A percentile compares a stretch with the other conserved stretches of the same genome.
Conservation (phyloP, 2,113 vertebrate species). For the Oreochromis spilurus region DNA sequence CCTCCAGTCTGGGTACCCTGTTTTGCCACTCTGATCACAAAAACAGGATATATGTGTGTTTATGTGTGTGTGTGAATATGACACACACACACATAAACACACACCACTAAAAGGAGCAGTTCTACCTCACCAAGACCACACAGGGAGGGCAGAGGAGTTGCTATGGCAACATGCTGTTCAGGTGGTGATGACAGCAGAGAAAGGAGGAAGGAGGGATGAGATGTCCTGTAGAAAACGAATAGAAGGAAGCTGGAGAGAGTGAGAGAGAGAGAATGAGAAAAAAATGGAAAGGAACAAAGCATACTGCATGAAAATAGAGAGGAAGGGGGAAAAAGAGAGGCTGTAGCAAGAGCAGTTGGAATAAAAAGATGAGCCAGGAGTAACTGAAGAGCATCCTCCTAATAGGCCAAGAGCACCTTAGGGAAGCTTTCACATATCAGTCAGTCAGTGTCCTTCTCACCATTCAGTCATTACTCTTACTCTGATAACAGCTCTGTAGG, state of each 20-base stretch:
- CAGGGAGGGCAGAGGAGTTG: conserved; percentile 42
- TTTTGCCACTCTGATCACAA: conserved; percentile 25
- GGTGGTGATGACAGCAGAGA: conserved; percentile 38
- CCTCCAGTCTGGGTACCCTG: conserved; percentile 45
- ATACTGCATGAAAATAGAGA: neutral
- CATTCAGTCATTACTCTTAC: neutral
- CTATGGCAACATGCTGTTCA: conserved; percentile 45
- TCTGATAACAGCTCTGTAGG: neutral
- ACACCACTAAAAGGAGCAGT: neutral
- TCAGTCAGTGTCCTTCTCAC: neutral
- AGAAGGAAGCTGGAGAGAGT: neutral
- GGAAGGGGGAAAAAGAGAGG: neutral
- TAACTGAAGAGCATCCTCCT: neutral
- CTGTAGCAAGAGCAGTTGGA: neutral
- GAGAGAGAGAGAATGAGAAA: neutral
- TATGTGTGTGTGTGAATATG: neutral
- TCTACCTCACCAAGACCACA: conserved; percentile 27
- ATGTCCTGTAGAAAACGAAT: neutral
- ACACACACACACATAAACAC: neutral
- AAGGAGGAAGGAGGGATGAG: neutral
- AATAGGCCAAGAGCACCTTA: neutral
- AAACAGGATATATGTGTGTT: conserved; percentile 32
- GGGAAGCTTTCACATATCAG: conserved; percentile 4
- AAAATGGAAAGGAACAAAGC: neutral
- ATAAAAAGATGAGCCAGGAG: neutral